Percentiles rank a stretch among this genome's conserved stretches.
These are phyloP conservation scores for Parnassius apollo DNA, from an alignment of 2,888 invertebrate genomes.

Conservation along the genomic window DNA sequence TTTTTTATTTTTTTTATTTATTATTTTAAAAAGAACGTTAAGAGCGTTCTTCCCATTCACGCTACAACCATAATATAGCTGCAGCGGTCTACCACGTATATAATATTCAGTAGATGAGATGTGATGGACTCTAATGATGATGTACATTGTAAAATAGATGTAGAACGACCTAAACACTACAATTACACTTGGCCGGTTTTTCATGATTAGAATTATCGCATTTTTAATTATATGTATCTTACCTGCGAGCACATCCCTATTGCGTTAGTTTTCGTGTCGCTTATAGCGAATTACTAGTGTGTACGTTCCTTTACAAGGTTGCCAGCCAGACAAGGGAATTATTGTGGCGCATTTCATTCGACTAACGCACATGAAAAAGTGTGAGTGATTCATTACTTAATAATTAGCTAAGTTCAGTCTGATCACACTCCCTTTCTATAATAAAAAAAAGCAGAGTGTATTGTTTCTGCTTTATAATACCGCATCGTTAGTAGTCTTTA, in stretches of 20 bases:
- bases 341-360: constrained; percentile 22
- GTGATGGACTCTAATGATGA: no score
- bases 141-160: no score
- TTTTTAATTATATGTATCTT: not conserved
- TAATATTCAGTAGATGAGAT: no score
- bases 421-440: not conserved
- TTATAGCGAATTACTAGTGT: constrained; percentile 26
- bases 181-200: not conserved
- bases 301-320: constrained; percentile 25
- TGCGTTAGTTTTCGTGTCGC: constrained; percentile 22
- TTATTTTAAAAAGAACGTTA: no score
- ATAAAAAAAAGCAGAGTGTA: not conserved
- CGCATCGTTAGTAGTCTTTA: not conserved
- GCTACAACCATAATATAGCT: no score
- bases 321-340: constrained; percentile 24
- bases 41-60: no score
- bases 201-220: not conserved
- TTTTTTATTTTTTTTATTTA: no score
- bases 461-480: not conserved
- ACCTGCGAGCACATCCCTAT: constrained; percentile 15
- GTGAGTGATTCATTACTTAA: constrained; percentile 19
- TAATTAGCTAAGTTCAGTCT: constrained; percentile 22
- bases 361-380: constrained; percentile 11
- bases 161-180: no score
- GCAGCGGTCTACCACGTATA: no score